phyloP scores from a whole-genome alignment of 2,888 invertebrate genomes.

The Euplagia quadripunctaria region DNA sequence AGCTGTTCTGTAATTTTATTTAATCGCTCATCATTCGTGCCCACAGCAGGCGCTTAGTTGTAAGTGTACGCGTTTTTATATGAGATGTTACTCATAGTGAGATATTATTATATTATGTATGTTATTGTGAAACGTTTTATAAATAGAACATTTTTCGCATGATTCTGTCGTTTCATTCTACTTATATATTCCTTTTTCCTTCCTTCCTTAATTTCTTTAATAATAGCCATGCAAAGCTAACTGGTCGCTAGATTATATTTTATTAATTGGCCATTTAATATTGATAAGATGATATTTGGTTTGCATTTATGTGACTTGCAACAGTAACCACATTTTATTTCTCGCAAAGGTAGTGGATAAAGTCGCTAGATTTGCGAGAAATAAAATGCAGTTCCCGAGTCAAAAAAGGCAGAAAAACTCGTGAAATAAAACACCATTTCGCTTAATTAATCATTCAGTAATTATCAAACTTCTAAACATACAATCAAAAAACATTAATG shows the following conservation, averaged over 20 bases:
- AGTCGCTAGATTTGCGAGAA: too few relatives aligned
- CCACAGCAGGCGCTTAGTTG: slow-evolving; percentile 7
- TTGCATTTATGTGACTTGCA: too few relatives aligned
- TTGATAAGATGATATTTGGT: too few relatives aligned
- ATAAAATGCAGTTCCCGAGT: too few relatives aligned
- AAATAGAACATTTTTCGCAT: slow-evolving; percentile 44
- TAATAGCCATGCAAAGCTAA: too few relatives aligned
- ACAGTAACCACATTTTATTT: too few relatives aligned
- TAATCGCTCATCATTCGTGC: neutral
- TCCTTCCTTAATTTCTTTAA: too few relatives aligned
- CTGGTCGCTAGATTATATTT: too few relatives aligned
- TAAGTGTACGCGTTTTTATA: slow-evolving; percentile 32
- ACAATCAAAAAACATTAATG: neutral
- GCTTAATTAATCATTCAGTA: slow-evolving; percentile 3
- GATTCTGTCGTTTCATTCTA: slow-evolving; percentile 5
- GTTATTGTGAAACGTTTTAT: slow-evolving; percentile 38
- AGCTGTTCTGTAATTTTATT: too few relatives aligned
- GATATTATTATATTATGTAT: slow-evolving; percentile 27
- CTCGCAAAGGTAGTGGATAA: too few relatives aligned
- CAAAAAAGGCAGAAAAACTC: too few relatives aligned
- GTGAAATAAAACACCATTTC: slow-evolving; percentile 7
- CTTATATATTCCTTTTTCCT: neutral
- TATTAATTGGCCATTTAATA: too few relatives aligned
- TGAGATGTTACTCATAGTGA: slow-evolving; percentile 33
- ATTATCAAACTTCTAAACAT: neutral